phyloP scores from a whole-genome alignment of 2,888 invertebrate genomes.

The Clitarchus hookeri region DNA sequence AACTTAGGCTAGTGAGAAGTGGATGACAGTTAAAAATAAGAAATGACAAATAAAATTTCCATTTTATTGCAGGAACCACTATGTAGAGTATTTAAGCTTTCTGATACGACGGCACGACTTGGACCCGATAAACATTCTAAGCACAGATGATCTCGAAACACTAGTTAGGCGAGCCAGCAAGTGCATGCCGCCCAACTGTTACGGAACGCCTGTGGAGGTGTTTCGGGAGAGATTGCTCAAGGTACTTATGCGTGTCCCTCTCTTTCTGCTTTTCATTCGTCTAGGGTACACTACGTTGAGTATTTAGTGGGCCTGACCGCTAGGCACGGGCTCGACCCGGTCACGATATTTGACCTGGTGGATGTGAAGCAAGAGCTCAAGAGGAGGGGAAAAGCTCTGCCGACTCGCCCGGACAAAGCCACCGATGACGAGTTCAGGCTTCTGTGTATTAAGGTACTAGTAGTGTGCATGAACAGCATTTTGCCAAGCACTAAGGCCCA shows the following conservation, averaged over 20 bases:
- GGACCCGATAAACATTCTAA: conserved; percentile 79
- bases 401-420: conserved; percentile 80
- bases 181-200: conserved; percentile 75
- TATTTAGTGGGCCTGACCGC: conserved; percentile 89
- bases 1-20: background rate
- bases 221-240: conserved; percentile 67
- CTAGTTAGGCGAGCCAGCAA: conserved; percentile 74
- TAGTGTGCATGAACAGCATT: no score
- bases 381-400: conserved; percentile 81
- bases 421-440: conserved; percentile 82
- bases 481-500: no score
- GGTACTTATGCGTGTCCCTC: conserved; percentile 56
- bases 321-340: conserved; percentile 82
- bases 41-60: conserved; percentile 15
- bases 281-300: conserved; percentile 92
- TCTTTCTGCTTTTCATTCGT: conserved; percentile 40
- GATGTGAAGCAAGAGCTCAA: conserved; percentile 87
- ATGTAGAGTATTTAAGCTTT: conserved; percentile 85
- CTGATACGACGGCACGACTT: conserved; percentile 71
- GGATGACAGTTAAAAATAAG: background rate
- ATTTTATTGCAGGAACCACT: conserved; percentile 72
- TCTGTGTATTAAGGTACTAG: conserved; percentile 80
- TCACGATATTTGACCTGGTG: conserved; percentile 82
- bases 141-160: conserved; percentile 80
- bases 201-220: conserved; percentile 70